Conservation (phyloP, 2,113 vertebrate genomes). For the Peromyscus polionotus region DNA sequence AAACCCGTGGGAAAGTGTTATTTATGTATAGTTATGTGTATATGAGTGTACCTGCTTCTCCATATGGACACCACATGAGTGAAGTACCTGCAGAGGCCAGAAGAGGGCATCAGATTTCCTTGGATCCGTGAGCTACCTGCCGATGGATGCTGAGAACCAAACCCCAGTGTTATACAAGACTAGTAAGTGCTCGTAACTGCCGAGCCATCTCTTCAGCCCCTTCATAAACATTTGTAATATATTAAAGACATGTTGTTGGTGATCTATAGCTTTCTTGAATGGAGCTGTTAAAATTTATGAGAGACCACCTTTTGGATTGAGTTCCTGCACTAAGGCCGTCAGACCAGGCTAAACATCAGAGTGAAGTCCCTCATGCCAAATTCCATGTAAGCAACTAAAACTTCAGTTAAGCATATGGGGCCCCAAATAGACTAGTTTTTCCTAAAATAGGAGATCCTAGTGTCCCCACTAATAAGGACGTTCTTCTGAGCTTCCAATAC, state of each 20-base stretch:
- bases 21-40: background rate
- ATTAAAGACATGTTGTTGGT: background rate
- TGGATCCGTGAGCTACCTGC: background rate
- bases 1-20: background rate
- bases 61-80: background rate
- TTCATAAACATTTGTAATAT: background rate
- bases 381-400: background rate
- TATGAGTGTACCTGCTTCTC: background rate
- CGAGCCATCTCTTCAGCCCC: background rate
- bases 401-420: background rate
- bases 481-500: background rate
- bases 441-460: background rate
- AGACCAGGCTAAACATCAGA: background rate
- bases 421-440: background rate
- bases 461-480: background rate
- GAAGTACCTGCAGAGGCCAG: background rate
- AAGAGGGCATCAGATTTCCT: background rate
- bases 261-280: background rate
- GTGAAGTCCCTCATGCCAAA: background rate
- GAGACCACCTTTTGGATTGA: background rate
- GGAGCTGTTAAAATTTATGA: background rate
- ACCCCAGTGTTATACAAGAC: background rate
- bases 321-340: background rate
- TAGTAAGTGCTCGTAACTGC: background rate
- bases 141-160: background rate